These are phyloP conservation scores for Clepsis dumicolana DNA, from an alignment of 2,888 invertebrate genomes.

Conservation along the genomic window DNA sequence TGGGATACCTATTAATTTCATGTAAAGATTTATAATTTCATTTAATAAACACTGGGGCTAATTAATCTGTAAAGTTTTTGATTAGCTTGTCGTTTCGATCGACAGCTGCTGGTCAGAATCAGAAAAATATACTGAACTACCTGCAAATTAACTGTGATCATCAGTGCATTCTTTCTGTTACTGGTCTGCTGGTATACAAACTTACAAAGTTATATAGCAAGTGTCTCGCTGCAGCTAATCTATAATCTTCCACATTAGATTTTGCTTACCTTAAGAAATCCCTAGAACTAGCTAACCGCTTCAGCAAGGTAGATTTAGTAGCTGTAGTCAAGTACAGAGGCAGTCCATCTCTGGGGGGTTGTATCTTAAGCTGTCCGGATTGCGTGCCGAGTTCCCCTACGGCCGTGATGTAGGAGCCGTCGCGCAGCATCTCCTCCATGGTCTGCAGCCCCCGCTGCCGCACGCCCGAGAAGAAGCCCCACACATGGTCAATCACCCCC, in stretches of 20 bases:
- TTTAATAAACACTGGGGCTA: too few relatives aligned
- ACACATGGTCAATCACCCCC: constrained; percentile 92
- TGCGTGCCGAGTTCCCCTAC: constrained; percentile 92
- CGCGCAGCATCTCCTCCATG: constrained; percentile 94
- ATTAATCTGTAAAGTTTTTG: too few relatives aligned
- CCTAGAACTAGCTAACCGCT: constrained; percentile 90
- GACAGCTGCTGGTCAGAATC: too few relatives aligned
- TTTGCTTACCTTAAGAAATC: constrained; percentile 87
- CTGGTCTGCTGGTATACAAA: too few relatives aligned
- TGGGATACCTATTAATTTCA: too few relatives aligned
- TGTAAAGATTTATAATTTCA: too few relatives aligned
- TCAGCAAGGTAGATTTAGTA: constrained; percentile 90
- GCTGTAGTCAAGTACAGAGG: constrained; percentile 93
- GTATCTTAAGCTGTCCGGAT: constrained; percentile 88
- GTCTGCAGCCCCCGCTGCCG: constrained; percentile 94
- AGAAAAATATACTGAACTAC: too few relatives aligned
- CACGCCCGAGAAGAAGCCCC: constrained; percentile 94
- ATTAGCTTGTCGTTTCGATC: too few relatives aligned
- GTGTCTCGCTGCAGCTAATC: too few relatives aligned
- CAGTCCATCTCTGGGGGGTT: constrained; percentile 89
- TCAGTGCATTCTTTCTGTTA: too few relatives aligned
- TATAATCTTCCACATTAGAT: not conserved
- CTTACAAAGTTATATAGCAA: too few relatives aligned
- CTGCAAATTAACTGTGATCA: too few relatives aligned
- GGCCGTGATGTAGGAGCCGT: constrained; percentile 92